Base-by-base conservation (phyloP, 1,140 invertebrate genomes). In the Dendroctonus ponderosae region DNA sequence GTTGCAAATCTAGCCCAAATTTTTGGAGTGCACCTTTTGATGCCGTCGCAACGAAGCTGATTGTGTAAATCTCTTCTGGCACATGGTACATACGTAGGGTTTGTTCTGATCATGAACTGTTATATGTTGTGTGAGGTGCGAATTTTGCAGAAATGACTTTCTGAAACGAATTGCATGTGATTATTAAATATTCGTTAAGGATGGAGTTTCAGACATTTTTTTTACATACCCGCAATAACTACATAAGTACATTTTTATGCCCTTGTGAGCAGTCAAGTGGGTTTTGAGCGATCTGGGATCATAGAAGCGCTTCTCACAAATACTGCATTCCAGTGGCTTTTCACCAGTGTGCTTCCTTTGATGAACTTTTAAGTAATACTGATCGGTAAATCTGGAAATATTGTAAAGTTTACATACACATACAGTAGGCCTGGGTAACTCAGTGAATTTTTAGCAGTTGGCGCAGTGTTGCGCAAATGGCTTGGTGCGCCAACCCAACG, bases 201-300 rank as follows among this genome's bases (percentile, higher is more conserved):
- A 56, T 2, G 9, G n/a, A 7, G 11, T 43, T 8, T n/a, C n/a
- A n/a, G n/a, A n/a, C n/a, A n/a, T n/a, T n/a, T n/a, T n/a, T n/a
- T n/a, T n/a, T n/a, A 43, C 52, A 14, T 57, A 64, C 62, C 62
- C 62, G 43, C 62, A 64, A 64, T 43, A 51, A 40, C 37, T 64
- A 14, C 62, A 64, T 49, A 57, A 53, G 26, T 56, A 64, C 5
- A 53, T 26, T 39, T 57, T 64, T 9, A 39, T 40, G n/a, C 53
- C 62, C 5, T 48, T 56, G 14, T 64, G 62, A 8, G n/a, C 14
- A n/a, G 44, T n/a, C 26, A 56, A 9, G 42, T 64, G 62, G 6
- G 50, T 46, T 14, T 38, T 64, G 2, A 56, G 39, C n/a, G 62
- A 64, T 48, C 62, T 59, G 1, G 54, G 54, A 26, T 59, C 64